Evolutionary conservation across 2,797 vertebrate genomes (phyloP).

Genomic region (Sebastes matsubarae): DNA sequence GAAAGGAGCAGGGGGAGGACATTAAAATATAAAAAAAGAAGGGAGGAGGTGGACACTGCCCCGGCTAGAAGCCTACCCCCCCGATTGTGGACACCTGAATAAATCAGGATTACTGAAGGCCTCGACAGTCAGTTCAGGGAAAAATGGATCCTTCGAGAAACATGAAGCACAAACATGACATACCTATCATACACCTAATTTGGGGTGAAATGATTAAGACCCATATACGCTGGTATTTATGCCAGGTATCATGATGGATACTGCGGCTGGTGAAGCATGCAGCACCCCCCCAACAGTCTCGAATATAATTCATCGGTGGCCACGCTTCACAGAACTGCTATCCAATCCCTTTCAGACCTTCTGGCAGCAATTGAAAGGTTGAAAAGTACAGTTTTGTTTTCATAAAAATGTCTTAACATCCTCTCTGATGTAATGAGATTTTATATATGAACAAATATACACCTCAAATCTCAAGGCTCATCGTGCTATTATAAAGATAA

Average conservation of each 20-base stretch:
- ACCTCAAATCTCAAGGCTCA: not conserved
- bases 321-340: constrained; percentile 52
- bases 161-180: constrained; percentile 1
- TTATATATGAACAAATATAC: not conserved
- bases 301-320: constrained; percentile 39
- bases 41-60: constrained; percentile 4
- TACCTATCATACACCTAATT: not conserved
- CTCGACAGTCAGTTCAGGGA: not conserved
- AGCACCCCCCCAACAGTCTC: constrained; percentile 4
- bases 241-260: constrained; percentile 32
- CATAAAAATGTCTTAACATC: constrained; percentile 1
- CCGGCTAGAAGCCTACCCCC: not conserved
- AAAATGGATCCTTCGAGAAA: not conserved
- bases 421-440: constrained; percentile 4
- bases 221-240: not conserved
- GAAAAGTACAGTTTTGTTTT: constrained; percentile 5
- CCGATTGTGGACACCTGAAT: constrained; percentile 25
- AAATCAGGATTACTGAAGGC: constrained; percentile 23
- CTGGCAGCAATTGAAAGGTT: constrained; percentile 22
- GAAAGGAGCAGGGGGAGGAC: not conserved
- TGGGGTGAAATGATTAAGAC: constrained; percentile 1
- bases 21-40: not conserved
- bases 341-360: constrained; percentile 51
- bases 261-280: constrained; percentile 13
- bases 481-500: not conserved